phyloP scores from a whole-genome alignment of 2,113 vertebrate species.

The Podarcis raffonei region DNA sequence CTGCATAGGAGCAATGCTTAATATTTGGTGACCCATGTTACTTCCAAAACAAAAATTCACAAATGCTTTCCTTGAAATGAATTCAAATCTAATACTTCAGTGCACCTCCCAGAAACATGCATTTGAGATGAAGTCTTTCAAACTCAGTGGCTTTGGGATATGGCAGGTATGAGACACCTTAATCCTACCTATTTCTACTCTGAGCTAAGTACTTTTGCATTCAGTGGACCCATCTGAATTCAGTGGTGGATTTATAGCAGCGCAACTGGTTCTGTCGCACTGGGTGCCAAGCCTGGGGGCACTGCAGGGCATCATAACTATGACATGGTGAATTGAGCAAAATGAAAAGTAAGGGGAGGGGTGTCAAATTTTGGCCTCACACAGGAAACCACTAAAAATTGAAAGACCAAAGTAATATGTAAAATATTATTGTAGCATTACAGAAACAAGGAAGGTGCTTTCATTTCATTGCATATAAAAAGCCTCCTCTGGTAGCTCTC shows the following conservation, averaged over 20 bases:
- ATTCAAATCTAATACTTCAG: neutral
- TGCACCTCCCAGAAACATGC: neutral
- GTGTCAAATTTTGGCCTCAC: no score
- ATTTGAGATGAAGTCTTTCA: neutral
- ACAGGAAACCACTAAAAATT: no score
- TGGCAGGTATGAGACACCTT: neutral
- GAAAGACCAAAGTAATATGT: no score
- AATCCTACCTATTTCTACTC: neutral
- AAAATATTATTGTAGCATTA: neutral
- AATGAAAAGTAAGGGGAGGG: no score
- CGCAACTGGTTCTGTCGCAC: no score
- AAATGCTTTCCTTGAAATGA: neutral
- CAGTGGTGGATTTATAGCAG: no score
- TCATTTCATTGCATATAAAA: constrained; percentile 13
- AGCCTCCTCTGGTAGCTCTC: neutral
- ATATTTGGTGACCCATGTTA: neutral
- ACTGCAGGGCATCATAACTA: no score
- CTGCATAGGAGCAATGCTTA: neutral
- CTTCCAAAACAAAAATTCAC: neutral
- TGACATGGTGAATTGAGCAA: no score
- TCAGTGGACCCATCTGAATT: no score
- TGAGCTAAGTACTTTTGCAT: no score
- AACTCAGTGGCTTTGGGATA: neutral
- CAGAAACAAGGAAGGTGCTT: neutral
- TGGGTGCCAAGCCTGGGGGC: no score